Conservation (phyloP, 2,113 vertebrate genomes). For the Amazona guildingii region DNA sequence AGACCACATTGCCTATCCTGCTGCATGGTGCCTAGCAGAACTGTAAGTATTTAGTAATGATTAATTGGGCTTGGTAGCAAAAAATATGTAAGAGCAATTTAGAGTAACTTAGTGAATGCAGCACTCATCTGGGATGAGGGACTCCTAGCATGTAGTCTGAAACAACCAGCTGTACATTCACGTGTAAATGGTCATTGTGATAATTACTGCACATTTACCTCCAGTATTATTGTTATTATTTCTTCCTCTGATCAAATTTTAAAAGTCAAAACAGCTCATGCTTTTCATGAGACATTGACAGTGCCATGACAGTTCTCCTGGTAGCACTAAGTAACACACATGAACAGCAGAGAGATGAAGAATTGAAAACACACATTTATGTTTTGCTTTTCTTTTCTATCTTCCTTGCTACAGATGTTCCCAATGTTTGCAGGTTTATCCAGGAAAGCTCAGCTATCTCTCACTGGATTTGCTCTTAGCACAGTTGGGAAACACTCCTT, state of each 20-base stretch:
- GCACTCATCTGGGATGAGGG: not conserved
- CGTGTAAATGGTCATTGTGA: not conserved
- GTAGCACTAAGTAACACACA: fast-evolving
- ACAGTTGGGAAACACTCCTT: not conserved
- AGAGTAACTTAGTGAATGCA: not conserved
- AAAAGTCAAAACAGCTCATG: not conserved
- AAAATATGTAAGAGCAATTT: not conserved
- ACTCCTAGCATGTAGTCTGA: not conserved
- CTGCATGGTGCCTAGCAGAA: not conserved
- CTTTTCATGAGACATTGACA: not conserved
- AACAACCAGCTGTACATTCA: not conserved
- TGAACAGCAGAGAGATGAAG: not conserved
- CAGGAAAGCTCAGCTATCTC: not conserved
- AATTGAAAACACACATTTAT: not conserved
- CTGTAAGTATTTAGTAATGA: not conserved
- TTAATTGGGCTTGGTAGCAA: not conserved
- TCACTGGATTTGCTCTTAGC: not conserved
- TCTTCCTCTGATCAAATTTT: not conserved
- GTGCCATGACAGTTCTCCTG: not conserved
- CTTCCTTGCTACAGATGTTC: not conserved
- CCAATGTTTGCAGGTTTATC: not conserved
- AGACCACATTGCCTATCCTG: fast-evolving
- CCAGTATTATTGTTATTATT: not conserved
- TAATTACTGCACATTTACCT: not conserved
- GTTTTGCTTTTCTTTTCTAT: not conserved